Evolutionary conservation across 2,113 vertebrate genomes (phyloP).

Genomic region (Ochotona curzoniae): DNA sequence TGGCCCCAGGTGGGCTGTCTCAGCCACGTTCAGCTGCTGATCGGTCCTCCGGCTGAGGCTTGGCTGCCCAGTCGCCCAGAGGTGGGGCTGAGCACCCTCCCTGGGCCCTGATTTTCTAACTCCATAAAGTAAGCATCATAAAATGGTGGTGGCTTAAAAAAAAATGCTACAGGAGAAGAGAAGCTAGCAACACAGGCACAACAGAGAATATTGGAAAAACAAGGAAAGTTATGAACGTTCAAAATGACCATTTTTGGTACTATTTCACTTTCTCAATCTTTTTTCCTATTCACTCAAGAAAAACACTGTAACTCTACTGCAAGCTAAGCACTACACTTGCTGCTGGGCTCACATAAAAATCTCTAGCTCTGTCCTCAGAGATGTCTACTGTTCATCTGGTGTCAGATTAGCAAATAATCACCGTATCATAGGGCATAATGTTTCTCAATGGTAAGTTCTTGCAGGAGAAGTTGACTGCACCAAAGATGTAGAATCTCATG

Average conservation of each 20-base stretch:
- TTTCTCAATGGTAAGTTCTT: not conserved
- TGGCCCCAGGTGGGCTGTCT: not conserved
- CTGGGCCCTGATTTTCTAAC: not conserved
- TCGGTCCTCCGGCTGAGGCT: not conserved
- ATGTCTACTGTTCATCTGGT: not conserved
- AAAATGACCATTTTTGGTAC: not conserved
- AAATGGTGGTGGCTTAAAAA: not conserved
- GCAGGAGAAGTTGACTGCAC: not conserved
- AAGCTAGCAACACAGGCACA: conserved; percentile 3
- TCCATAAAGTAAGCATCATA: not conserved
- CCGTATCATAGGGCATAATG: not conserved
- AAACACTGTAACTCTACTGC: not conserved
- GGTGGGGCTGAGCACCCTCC: not conserved
- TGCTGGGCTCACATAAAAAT: not conserved
- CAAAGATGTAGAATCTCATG: not conserved
- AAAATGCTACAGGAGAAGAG: not conserved
- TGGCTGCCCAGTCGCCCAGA: not conserved
- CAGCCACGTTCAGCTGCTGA: not conserved
- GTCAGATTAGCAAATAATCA: not conserved
- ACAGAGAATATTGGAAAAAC: conserved; percentile 3
- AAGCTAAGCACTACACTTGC: conserved; percentile 3
- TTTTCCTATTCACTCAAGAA: conserved; percentile 2
- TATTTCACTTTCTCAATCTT: not conserved
- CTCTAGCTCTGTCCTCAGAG: not conserved
- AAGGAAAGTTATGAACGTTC: not conserved